Base-by-base conservation (phyloP, 2,797 vertebrate genomes). In the Halcyon badia region DNA sequence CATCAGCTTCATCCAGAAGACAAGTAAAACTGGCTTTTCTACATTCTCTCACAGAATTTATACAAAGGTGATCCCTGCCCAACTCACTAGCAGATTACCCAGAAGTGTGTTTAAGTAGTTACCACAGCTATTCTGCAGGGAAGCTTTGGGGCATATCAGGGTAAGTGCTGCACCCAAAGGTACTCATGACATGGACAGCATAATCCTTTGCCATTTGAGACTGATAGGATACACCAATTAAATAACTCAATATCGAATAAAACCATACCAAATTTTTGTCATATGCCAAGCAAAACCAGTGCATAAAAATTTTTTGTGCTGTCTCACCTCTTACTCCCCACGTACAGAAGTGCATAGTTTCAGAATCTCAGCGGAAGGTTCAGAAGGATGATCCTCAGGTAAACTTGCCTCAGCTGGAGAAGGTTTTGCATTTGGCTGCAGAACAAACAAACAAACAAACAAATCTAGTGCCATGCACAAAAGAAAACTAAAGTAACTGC, bases 381-480 rank as follows among this genome's bases (percentile, higher is more conserved):
- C 58, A 44, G 65, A 26, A 49, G 58, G 48, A 90, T 51, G 54
- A 85, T 89, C 61, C 75, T 87, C 58, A 26, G 31, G 14, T 51
- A 71, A 72, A 82, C 58, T 79, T 28, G 5, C 75, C 90, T 69
- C 54, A 44, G 66, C 83, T 69, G 89, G 66, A 89, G 86, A 14
- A 90, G 41, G 58, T 70, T 93, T 96, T 96, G 75, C 86, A 89
- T 92, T 95, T 96, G 96, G 96, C 95, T 89, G 89, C 51, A 89
- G 90, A 96, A 94, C 81, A 48, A 48, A 24, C 46, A 46, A 95
- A 95, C 88, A 96, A 83, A 83, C 37, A 90, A 95, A 88, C 57
- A 77, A 49, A 93, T 56, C 25, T 13, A 58, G 51, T 22, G 17
- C 46, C 48, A 41, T 28, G 54, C 33, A 75, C 79, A 80, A 90